Conservation (phyloP, 2,888 invertebrate species). For the Lasioglossum malachurum region DNA sequence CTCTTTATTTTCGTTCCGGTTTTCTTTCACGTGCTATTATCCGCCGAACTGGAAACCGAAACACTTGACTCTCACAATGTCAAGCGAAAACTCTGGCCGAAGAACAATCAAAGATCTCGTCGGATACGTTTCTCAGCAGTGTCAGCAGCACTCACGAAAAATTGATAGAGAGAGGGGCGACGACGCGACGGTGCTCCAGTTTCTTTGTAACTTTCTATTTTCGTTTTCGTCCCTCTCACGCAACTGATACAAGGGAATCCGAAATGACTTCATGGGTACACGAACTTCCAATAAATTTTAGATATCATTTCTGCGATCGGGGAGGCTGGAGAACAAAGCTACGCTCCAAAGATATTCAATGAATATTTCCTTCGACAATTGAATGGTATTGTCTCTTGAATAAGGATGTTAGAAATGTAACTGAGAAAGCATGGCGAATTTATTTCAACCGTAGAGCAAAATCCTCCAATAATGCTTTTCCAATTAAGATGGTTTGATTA, state of each 20-base stretch:
- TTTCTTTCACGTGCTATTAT: slow-evolving; percentile 43
- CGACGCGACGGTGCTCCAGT: neutral
- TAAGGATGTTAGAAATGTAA: neutral
- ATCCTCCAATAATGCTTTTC: neutral
- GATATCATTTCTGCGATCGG: neutral
- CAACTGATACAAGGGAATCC: slow-evolving; percentile 23
- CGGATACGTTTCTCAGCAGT: neutral
- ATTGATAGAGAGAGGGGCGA: slow-evolving; percentile 1
- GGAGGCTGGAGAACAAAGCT: neutral
- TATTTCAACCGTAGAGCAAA: neutral
- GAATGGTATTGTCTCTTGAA: neutral
- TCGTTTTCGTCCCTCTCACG: neutral
- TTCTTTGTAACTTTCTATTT: slow-evolving; percentile 1
- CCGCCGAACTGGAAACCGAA: slow-evolving; percentile 40
- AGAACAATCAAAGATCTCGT: neutral
- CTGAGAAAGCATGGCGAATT: neutral
- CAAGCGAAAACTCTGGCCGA: neutral
- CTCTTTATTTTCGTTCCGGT: slow-evolving; percentile 44
- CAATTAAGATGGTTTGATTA: neutral
- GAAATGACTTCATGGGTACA: neutral
- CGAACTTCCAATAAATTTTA: neutral
- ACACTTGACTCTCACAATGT: slow-evolving; percentile 38
- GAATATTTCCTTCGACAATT: neutral
- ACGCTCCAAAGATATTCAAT: neutral
- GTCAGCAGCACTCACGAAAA: slow-evolving; percentile 1